phyloP scores from a whole-genome alignment of 2,797 vertebrate species.

The Myotis planiceps region DNA sequence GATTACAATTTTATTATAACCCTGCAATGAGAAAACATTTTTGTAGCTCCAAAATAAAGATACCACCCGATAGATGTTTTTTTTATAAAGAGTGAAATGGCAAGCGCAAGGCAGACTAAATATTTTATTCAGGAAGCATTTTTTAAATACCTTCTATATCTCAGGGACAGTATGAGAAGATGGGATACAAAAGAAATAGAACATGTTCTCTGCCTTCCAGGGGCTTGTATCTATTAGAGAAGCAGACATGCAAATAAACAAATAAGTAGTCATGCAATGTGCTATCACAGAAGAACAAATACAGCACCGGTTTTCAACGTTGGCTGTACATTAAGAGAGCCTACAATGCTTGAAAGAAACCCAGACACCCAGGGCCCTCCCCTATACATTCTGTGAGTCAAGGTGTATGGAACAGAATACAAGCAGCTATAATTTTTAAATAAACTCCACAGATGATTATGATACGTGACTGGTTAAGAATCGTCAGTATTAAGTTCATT shows the following conservation, averaged over 20 bases:
- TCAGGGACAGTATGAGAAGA: constrained; percentile 61
- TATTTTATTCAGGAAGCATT: constrained; percentile 60
- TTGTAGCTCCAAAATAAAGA: constrained; percentile 55
- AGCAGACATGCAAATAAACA: constrained; percentile 49
- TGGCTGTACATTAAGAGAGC: background rate
- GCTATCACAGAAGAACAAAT: constrained; percentile 1
- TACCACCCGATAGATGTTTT: background rate
- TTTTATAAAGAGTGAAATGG: constrained; percentile 44
- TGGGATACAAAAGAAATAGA: constrained; percentile 66
- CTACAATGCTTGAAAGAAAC: background rate
- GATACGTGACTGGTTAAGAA: background rate
- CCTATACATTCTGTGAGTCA: background rate
- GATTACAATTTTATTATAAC: constrained; percentile 23
- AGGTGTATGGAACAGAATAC: background rate
- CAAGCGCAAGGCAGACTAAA: constrained; percentile 52
- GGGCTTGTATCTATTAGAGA: constrained; percentile 56
- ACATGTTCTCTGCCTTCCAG: constrained; percentile 50
- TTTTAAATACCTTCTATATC: constrained; percentile 67
- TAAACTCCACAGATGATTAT: background rate
- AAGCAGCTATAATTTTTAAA: background rate
- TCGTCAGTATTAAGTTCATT: background rate
- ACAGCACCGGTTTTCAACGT: background rate
- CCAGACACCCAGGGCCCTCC: background rate
- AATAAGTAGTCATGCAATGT: constrained; percentile 26
- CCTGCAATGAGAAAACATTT: constrained; percentile 44